Evolutionary conservation across 2,888 invertebrate species (phyloP).

Genomic region (Leucoptera coffeella): DNA sequence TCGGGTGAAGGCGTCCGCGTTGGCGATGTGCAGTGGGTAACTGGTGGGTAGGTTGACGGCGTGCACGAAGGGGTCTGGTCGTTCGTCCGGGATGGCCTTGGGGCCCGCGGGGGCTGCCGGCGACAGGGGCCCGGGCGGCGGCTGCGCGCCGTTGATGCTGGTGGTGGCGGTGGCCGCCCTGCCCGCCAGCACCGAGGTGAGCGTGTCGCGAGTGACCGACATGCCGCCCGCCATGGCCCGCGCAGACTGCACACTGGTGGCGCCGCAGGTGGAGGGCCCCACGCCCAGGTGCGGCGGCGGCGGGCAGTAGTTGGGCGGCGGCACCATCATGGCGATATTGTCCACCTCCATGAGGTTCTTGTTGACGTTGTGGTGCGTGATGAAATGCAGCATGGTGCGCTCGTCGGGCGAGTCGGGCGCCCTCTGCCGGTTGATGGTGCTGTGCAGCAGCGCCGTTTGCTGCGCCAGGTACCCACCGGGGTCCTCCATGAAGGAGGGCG

Average conservation of each 20-base stretch:
- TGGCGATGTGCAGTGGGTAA: slow-evolving; percentile 37
- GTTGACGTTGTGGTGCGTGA: slow-evolving; percentile 44
- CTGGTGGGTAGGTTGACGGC: slow-evolving; percentile 40
- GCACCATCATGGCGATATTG: slow-evolving; percentile 46
- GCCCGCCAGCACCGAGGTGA: slow-evolving; percentile 73
- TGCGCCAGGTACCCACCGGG: slow-evolving; percentile 87
- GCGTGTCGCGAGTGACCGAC: slow-evolving; percentile 73
- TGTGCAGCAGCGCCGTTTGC: slow-evolving; percentile 81
- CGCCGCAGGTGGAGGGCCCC: slow-evolving; percentile 35
- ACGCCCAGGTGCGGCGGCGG: slow-evolving; percentile 43
- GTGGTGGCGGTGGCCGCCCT: slow-evolving; percentile 71
- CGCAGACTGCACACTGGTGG: slow-evolving; percentile 38
- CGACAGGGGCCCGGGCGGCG: slow-evolving; percentile 26
- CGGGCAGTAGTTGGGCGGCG: slow-evolving; percentile 40
- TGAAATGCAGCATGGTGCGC: slow-evolving; percentile 38
- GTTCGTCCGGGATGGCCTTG: slow-evolving; percentile 40
- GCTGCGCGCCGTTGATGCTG: slow-evolving; percentile 60
- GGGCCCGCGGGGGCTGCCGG: slow-evolving; percentile 27
- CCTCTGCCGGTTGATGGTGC: slow-evolving; percentile 70
- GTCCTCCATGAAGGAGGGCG: slow-evolving; percentile 86
- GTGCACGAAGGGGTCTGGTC: slow-evolving; percentile 40
- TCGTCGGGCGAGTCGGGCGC: slow-evolving; percentile 28
- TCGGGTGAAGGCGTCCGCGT: slow-evolving; percentile 26
- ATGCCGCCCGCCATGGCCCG: slow-evolving; percentile 62
- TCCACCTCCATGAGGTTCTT: slow-evolving; percentile 47